A percentile compares a stretch with the other conserved stretches of the same genome.
Evolutionary conservation across 2,888 invertebrate species (phyloP).

Genomic region (Ctenicera cuprea): DNA sequence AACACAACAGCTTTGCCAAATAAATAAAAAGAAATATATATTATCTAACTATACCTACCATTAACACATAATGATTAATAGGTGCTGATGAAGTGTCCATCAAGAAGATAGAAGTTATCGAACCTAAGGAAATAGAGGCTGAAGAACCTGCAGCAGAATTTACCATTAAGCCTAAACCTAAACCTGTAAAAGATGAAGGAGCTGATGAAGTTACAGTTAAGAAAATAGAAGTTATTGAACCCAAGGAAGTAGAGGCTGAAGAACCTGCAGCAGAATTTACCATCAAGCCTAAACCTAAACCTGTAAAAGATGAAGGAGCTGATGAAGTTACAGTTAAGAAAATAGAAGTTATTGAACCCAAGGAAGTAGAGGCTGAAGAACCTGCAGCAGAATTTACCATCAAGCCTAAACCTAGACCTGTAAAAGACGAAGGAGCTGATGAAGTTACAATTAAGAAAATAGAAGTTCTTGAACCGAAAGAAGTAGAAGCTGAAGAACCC

Average conservation of each 20-base stretch:
- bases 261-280: conserved; percentile 56
- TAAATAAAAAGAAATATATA: conserved; percentile 58
- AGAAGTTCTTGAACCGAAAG: conserved; percentile 59
- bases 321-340: conserved; percentile 72
- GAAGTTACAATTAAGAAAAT: conserved; percentile 69
- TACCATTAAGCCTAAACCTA: conserved; percentile 64
- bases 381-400: conserved; percentile 60
- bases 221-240: conserved; percentile 32
- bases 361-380: conserved; percentile 61
- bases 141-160: conserved; percentile 61
- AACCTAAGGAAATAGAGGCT: conserved; percentile 61
- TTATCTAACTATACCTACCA: conserved; percentile 52
- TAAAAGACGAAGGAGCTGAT: conserved; percentile 70
- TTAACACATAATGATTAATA: conserved; percentile 56
- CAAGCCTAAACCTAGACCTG: conserved; percentile 60
- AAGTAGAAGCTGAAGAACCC: conserved; percentile 61
- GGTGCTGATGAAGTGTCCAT: conserved; percentile 53
- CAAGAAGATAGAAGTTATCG: conserved; percentile 64
- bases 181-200: conserved; percentile 66
- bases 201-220: conserved; percentile 69
- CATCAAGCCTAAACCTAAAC: conserved; percentile 58
- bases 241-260: conserved; percentile 61
- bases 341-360: conserved; percentile 60
- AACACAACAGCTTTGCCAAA: conserved; percentile 65
- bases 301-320: conserved; percentile 68